A percentile compares a stretch with the other conserved stretches of the same genome.
Conservation (phyloP, 2,888 invertebrate species). For the Girardia tigrina region DNA sequence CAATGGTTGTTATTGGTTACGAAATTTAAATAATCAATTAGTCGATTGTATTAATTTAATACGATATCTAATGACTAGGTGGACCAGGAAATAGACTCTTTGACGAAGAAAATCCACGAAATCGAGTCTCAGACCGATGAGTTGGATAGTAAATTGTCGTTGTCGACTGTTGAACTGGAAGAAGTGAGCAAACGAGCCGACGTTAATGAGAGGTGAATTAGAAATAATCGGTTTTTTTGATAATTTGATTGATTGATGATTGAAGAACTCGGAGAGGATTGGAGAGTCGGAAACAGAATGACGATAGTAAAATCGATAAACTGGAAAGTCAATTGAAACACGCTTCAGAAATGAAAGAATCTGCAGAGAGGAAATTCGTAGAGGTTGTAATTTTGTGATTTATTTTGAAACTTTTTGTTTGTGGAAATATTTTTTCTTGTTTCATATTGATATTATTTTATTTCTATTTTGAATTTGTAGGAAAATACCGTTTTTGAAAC, state of each 20-base stretch:
- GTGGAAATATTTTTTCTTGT: too few relatives aligned
- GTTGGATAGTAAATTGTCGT: neutral
- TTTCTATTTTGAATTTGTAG: too few relatives aligned
- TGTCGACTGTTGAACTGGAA: neutral
- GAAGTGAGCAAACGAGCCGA: neutral
- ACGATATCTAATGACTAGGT: neutral
- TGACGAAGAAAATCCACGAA: neutral
- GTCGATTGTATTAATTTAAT: neutral
- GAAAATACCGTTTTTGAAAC: too few relatives aligned
- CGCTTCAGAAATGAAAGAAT: neutral
- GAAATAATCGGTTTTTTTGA: neutral
- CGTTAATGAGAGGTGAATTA: neutral
- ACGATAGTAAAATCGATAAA: neutral
- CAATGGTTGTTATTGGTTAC: too few relatives aligned
- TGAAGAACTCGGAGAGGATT: constrained; percentile 1
- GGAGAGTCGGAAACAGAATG: neutral
- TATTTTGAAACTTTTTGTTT: too few relatives aligned
- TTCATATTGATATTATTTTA: too few relatives aligned
- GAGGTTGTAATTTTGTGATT: neutral
- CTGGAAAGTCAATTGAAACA: neutral
- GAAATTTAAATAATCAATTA: neutral
- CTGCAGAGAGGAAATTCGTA: neutral
- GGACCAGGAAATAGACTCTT: neutral
- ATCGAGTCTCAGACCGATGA: constrained; percentile 3
- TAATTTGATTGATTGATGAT: neutral